Conservation (phyloP, 2,113 vertebrate species). For the Mus musculus region DNA sequence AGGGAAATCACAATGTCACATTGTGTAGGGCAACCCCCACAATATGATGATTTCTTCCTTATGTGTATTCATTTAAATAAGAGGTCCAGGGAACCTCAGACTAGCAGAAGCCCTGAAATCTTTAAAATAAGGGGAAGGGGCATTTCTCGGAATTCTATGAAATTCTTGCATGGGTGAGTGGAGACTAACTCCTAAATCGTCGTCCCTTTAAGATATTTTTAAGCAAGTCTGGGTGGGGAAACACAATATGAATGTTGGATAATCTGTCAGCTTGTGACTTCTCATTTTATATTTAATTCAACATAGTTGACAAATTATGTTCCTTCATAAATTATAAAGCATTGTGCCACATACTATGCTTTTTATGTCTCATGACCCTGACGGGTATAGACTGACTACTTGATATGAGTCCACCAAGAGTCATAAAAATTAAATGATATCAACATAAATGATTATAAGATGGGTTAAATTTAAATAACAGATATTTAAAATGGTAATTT, state of each 20-base stretch:
- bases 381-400: not conserved
- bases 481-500: not conserved
- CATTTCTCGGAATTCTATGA: constrained; percentile 19
- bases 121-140: not conserved
- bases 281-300: constrained; percentile 21
- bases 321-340: not conserved
- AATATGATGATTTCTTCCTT: constrained; percentile 1
- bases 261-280: constrained; percentile 29
- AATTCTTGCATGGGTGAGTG: not conserved
- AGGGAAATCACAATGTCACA: constrained; percentile 21
- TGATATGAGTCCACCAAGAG: not conserved
- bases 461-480: not conserved
- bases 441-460: not conserved
- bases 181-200: constrained; percentile 33
- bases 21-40: constrained; percentile 29
- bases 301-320: not conserved
- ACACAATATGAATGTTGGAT: not conserved
- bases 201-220: constrained; percentile 29
- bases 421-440: not conserved
- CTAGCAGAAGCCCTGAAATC: constrained; percentile 27
- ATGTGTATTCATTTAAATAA: constrained; percentile 43
- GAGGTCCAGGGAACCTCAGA: not conserved
- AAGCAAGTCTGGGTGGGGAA: not conserved
- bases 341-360: not conserved
- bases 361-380: not conserved